phyloP scores from a whole-genome alignment of 2,888 invertebrate genomes.

The Ypsolopha scabrella region DNA sequence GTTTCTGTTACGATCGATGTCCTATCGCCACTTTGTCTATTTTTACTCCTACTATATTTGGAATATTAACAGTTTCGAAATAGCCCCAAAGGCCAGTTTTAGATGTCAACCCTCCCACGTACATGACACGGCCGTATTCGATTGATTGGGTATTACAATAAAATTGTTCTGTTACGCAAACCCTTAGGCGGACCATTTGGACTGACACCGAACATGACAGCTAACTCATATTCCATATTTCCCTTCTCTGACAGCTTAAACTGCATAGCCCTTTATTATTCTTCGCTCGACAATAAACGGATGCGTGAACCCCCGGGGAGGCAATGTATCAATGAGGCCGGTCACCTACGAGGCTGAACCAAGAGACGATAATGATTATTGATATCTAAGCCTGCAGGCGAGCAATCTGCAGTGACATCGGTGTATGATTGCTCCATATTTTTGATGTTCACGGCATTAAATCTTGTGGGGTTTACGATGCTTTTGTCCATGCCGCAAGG shows the following conservation, averaged over 20 bases:
- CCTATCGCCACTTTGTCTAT: background rate
- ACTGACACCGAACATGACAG: conserved; percentile 43
- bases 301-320: conserved; percentile 26
- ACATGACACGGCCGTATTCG: conserved; percentile 28
- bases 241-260: conserved; percentile 17
- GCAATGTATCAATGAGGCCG: conserved; percentile 39
- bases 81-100: conserved; percentile 44
- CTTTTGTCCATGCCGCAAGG: conserved; percentile 21
- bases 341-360: conserved; percentile 32
- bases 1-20: background rate
- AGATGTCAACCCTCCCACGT: conserved; percentile 29
- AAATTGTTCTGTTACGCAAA: conserved; percentile 54
- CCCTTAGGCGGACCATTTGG: conserved; percentile 26
- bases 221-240: conserved; percentile 38
- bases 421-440: conserved; percentile 35
- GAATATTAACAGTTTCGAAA: background rate
- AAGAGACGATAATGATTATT: conserved; percentile 34
- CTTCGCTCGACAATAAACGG: conserved; percentile 39
- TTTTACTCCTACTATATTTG: background rate
- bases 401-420: conserved; percentile 39
- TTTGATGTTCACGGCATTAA: conserved; percentile 19
- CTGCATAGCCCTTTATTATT: conserved; percentile 29
- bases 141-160: conserved; percentile 65
- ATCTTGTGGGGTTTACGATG: conserved; percentile 20
- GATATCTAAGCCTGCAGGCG: conserved; percentile 36